Evolutionary conservation across 2,113 vertebrate genomes (phyloP).

Genomic region (Dipodomys stephensi): DNA sequence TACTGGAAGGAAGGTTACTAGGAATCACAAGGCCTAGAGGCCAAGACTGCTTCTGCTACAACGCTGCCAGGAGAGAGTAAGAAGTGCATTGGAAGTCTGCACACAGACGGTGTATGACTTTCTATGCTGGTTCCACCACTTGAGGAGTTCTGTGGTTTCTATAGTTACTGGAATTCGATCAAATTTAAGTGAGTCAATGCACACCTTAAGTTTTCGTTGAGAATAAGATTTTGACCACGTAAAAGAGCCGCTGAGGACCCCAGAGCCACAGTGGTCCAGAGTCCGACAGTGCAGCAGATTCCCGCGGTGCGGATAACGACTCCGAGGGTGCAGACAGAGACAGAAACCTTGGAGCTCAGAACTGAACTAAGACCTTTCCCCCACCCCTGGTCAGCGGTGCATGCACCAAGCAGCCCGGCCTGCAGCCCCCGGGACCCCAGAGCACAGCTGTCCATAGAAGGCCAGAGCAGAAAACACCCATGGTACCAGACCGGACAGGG

Average conservation of each 20-base stretch:
- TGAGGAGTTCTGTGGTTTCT: background rate
- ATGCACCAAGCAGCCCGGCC: too few relatives aligned
- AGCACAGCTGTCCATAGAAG: too few relatives aligned
- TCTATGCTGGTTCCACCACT: background rate
- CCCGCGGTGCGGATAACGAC: too few relatives aligned
- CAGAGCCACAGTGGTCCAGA: too few relatives aligned
- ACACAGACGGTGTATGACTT: background rate
- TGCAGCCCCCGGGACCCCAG: too few relatives aligned
- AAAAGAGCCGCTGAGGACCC: background rate
- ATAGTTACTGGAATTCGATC: background rate
- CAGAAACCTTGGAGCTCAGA: too few relatives aligned
- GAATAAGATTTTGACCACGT: conserved; percentile 42
- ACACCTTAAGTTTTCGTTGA: background rate
- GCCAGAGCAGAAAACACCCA: too few relatives aligned
- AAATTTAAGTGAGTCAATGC: background rate
- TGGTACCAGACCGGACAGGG: too few relatives aligned
- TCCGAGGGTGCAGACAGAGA: too few relatives aligned
- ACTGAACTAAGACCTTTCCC: too few relatives aligned
- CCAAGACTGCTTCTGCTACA: background rate
- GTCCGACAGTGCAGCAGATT: too few relatives aligned
- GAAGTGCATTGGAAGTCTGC: background rate
- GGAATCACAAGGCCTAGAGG: background rate
- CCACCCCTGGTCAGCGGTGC: too few relatives aligned
- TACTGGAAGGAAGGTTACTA: background rate
- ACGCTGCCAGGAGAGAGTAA: background rate